Conservation (phyloP, 2,888 invertebrate genomes). For the Acrocyrtus sp. region DNA sequence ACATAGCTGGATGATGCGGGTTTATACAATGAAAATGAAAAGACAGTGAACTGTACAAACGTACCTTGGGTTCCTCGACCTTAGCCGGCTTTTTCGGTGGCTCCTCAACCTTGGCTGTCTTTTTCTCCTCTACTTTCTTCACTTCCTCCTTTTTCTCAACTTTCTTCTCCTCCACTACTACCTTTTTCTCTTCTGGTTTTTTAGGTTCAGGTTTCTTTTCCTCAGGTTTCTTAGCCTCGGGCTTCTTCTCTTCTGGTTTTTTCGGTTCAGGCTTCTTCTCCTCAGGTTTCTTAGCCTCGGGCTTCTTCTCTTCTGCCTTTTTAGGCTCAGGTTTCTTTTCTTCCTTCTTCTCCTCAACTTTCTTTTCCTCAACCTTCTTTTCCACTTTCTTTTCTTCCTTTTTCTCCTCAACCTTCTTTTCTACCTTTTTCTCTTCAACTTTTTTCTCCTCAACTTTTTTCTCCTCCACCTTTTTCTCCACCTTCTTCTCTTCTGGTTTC, state of each 20-base stretch:
- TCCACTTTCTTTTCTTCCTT: too few species aligned
- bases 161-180: conserved; percentile 63
- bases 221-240: conserved; percentile 42
- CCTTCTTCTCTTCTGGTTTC: too few species aligned
- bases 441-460: conserved; percentile 60
- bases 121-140: conserved; percentile 42
- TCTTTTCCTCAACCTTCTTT: too few species aligned
- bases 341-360: conserved; percentile 61
- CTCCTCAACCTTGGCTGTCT: not conserved
- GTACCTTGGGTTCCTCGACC: conserved; percentile 29
- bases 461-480: conserved; percentile 64
- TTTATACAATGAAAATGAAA: too few species aligned
- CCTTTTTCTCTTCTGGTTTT: conserved; percentile 65
- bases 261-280: conserved; percentile 64
- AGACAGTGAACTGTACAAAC: too few species aligned
- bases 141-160: conserved; percentile 67
- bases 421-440: conserved; percentile 65
- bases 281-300: conserved; percentile 24
- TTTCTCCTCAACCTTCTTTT: conserved; percentile 65
- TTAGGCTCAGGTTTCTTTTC: conserved; percentile 60
- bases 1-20: too few species aligned
- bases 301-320: conserved; percentile 42
- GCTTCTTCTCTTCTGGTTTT: conserved; percentile 64
- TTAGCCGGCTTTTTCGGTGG: not conserved
- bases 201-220: conserved; percentile 67